Conservation (phyloP, 64 coral and sea anemone genomes). For the Dendronephthya gigantea region DNA sequence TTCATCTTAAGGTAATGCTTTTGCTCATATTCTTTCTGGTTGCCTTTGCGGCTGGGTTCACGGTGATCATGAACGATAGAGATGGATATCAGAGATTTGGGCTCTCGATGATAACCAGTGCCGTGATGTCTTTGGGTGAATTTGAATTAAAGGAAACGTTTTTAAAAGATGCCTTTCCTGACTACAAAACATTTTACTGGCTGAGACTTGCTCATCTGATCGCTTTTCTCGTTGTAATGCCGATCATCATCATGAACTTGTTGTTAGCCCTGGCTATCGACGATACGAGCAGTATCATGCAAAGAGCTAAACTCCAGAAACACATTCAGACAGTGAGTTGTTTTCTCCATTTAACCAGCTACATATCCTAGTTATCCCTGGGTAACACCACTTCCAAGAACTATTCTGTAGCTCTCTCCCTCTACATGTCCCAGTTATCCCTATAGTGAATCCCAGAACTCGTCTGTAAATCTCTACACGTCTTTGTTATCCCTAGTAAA, state of each 20-base stretch:
- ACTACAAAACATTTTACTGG: not conserved
- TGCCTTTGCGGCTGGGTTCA: not conserved
- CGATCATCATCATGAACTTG: not conserved
- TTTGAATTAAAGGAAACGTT: not conserved
- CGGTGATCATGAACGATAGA: not conserved
- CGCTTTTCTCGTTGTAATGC: not conserved
- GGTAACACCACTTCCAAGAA: too few relatives aligned
- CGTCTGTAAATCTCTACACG: too few relatives aligned
- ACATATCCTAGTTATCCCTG: too few relatives aligned
- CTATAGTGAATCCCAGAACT: too few relatives aligned
- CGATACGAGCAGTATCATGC: not conserved
- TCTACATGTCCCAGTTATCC: too few relatives aligned
- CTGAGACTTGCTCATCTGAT: not conserved
- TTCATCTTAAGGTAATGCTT: not conserved
- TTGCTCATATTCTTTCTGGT: not conserved
- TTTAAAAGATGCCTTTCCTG: not conserved
- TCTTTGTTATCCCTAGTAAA: too few relatives aligned
- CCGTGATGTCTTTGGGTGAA: not conserved
- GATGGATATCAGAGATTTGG: not conserved
- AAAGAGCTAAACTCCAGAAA: not conserved
- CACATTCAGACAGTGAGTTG: not conserved
- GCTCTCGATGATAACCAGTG: not conserved
- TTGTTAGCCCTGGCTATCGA: not conserved
- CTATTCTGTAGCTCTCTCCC: too few relatives aligned
- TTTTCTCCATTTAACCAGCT: too few relatives aligned